Evolutionary conservation across 2,888 invertebrate species (phyloP).

Genomic region (Ennomos erosarius): DNA sequence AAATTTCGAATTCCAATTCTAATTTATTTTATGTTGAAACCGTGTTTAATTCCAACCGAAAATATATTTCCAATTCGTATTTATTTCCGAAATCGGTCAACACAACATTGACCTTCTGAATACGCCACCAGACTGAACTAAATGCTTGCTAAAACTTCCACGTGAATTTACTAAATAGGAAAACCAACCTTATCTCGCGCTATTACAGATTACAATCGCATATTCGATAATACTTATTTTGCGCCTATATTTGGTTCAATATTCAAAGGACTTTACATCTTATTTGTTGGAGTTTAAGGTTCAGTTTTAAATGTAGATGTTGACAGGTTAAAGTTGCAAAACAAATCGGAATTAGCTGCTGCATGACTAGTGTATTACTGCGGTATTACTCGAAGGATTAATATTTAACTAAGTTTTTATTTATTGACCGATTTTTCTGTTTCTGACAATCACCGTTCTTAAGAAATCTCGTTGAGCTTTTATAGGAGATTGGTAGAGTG

Average conservation of each 20-base stretch:
- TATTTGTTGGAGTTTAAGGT: not conserved
- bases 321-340: conserved; percentile 24
- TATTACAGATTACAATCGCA: conserved; percentile 8
- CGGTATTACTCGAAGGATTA: conserved; percentile 8
- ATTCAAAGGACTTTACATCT: not conserved
- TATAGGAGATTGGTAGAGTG: too few species aligned
- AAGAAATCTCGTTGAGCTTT: too few species aligned
- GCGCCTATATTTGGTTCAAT: not conserved
- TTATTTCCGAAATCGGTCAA: conserved; percentile 30
- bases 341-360: conserved; percentile 23
- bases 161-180: conserved; percentile 8
- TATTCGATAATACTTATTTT: conserved; percentile 1
- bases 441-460: too few species aligned
- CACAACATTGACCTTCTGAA: conserved; percentile 47
- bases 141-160: conserved; percentile 29
- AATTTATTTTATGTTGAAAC: too few species aligned
- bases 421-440: too few species aligned
- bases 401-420: too few species aligned
- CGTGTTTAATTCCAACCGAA: too few species aligned
- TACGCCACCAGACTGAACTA: conserved; percentile 47
- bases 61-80: conserved; percentile 5
- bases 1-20: too few species aligned
- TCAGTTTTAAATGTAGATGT: conserved; percentile 4
- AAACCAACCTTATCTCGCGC: conserved; percentile 2
- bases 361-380: conserved; percentile 17